Base-by-base conservation (phyloP, 2,113 vertebrate species). In the Chaenogobius annularis region DNA sequence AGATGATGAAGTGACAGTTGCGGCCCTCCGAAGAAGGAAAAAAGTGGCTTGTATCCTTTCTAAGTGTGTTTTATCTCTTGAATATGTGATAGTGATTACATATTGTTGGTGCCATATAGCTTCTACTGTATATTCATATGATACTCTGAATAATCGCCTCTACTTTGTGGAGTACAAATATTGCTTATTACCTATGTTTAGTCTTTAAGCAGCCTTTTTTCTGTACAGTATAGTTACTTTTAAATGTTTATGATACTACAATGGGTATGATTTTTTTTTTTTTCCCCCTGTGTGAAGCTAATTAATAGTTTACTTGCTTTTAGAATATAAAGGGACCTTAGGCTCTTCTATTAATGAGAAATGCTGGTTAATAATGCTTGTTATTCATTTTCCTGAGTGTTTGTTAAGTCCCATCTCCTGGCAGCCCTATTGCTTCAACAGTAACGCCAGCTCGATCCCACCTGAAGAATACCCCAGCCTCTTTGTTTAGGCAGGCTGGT, bases 21-120 rank as follows among this genome's bases (percentile, higher is more conserved):
- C 94, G 14, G 94, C 93, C 10, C 83, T 91, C 20, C 92, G 95
- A 50, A 94, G 92, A 73, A 93, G 92, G 61, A 96, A 94, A 74
- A 95, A 91, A 86, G 91, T 94, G 78, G 92, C 94, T 58, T 93
- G 96, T 97, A 97, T 98, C 96, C 94, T 96, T 5, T 26, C 2
- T 46, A 26, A 23, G 10, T 48, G 17, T 52, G 17, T 52, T 52
- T 52, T 17, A 19, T 19, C 48, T 52, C 17, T 19, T 52, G 5
- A 8, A 9, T 7, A 6, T 52, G 48, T 52, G 8, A 54, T 54
- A 10, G 9, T 19, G 8, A 19, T 50, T 50, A 50, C 26, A 31
- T 31, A 4, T 31, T 31, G 26, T 19, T 50, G 15, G 47, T 50
- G 15, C 47, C 47, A 50, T 19, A 19, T 19, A 50, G 15, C 5